phyloP scores from a whole-genome alignment of 2,888 invertebrate species.

The Flexamia atlantica region DNA sequence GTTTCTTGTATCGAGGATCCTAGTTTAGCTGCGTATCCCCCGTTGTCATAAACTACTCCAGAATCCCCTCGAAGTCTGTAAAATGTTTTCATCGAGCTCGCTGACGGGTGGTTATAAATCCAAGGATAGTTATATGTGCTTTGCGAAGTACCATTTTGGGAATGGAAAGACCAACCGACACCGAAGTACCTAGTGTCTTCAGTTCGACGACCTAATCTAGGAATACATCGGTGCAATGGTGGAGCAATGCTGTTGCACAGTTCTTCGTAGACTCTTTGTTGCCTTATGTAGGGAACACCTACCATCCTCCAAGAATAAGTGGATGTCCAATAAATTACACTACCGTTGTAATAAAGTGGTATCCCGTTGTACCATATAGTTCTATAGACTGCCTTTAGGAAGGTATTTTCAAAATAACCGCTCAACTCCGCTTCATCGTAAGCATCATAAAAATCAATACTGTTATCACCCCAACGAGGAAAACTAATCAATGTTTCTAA shows the following conservation, averaged over 20 bases:
- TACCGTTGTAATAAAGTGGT: not conserved
- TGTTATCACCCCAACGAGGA: not conserved
- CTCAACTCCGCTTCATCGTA: not conserved
- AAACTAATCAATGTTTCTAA: not conserved
- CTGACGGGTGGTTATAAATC: not conserved
- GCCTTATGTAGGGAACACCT: not conserved
- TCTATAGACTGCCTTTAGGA: not conserved
- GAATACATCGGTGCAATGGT: not conserved
- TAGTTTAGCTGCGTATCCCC: not conserved
- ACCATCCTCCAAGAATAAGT: slow-evolving; percentile 11
- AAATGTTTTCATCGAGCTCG: not conserved
- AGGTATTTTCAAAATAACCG: not conserved
- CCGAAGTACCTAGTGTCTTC: not conserved
- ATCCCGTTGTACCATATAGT: not conserved
- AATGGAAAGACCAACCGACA: not conserved
- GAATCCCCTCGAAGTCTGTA: not conserved
- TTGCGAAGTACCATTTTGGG: not conserved
- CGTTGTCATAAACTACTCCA: not conserved
- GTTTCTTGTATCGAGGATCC: slow-evolving; percentile 22
- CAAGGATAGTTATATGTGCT: not conserved
- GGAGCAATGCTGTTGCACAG: not conserved
- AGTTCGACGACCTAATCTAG: not conserved
- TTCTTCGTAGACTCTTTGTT: not conserved
- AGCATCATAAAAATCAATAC: not conserved
- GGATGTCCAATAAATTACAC: not conserved